Conservation (phyloP, 2,797 vertebrate genomes). For the Sorex maritimensis region DNA sequence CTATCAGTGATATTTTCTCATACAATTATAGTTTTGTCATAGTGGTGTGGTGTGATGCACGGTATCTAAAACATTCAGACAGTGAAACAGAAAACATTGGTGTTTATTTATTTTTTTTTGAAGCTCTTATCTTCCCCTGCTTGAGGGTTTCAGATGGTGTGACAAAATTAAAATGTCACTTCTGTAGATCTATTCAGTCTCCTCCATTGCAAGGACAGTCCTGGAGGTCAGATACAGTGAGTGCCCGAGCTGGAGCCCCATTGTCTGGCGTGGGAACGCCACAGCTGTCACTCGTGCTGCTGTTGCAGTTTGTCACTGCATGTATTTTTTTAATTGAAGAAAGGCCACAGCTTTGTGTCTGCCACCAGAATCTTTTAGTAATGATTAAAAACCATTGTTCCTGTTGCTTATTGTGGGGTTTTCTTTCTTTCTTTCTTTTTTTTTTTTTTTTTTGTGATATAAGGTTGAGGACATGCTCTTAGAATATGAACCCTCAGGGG, state of each 20-base stretch:
- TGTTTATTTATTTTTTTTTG: conserved; percentile 69
- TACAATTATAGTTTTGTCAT: conserved; percentile 86
- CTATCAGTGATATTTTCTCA: conserved; percentile 80
- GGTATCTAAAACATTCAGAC: conserved; percentile 79
- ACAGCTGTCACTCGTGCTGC: conserved; percentile 95
- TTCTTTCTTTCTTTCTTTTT: conserved; percentile 59
- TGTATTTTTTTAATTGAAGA: conserved; percentile 85
- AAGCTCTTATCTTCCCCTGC: conserved; percentile 77
- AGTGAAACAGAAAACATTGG: conserved; percentile 55
- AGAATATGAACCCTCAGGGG: conserved; percentile 29
- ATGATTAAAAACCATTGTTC: conserved; percentile 74
- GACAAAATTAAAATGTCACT: conserved; percentile 82
- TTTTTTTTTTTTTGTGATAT: conserved; percentile 21
- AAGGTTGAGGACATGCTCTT: conserved; percentile 15
- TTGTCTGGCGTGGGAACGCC: conserved; percentile 94
- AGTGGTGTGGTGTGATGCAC: conserved; percentile 78
- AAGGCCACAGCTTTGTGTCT: conserved; percentile 80
- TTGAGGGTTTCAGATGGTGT: conserved; percentile 78
- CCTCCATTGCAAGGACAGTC: conserved; percentile 90
- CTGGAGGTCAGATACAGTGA: conserved; percentile 92
- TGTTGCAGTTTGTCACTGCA: conserved; percentile 90
- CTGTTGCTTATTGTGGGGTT: conserved; percentile 46
- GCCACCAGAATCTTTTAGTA: conserved; percentile 86
- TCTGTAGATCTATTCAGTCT: conserved; percentile 91
- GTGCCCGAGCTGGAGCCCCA: conserved; percentile 89